phyloP scores from a whole-genome alignment of 1,140 invertebrate genomes.

The Hylyphantes graminicola region DNA sequence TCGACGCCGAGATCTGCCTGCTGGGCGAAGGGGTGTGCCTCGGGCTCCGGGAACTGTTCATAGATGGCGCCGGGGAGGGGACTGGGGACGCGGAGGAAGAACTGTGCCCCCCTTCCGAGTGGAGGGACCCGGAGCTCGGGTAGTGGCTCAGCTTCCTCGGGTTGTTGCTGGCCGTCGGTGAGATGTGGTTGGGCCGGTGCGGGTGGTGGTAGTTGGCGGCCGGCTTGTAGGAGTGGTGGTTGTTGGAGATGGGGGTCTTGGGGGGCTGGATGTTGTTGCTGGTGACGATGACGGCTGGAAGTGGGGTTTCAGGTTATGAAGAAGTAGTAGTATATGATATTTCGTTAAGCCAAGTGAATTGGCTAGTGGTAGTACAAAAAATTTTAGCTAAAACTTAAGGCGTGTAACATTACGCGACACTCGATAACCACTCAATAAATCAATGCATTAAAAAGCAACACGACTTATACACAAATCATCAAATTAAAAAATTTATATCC shows the following conservation, averaged over 20 bases:
- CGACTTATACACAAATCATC: too few relatives aligned
- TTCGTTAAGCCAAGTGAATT: too few relatives aligned
- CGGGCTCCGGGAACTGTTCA: slow-evolving; percentile 40
- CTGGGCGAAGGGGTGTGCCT: slow-evolving; percentile 71
- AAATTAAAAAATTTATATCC: too few relatives aligned
- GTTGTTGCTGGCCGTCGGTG: slow-evolving; percentile 68
- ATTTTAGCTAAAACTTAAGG: too few relatives aligned
- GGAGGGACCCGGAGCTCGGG: slow-evolving; percentile 85
- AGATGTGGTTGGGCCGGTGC: slow-evolving; percentile 35
- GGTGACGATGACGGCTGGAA: slow-evolving; percentile 58
- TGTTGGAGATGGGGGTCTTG: slow-evolving; percentile 30
- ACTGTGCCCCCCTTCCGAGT: slow-evolving; percentile 83
- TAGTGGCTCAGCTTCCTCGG: slow-evolving; percentile 74
- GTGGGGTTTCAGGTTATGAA: neutral
- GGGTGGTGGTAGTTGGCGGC: slow-evolving; percentile 46
- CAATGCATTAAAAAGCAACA: too few relatives aligned
- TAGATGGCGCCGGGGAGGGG: slow-evolving; percentile 81
- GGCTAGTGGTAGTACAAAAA: too few relatives aligned
- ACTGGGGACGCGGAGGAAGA: slow-evolving; percentile 84
- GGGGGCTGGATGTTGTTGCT: slow-evolving; percentile 54
- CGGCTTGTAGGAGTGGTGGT: slow-evolving; percentile 36
- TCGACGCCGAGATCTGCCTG: slow-evolving; percentile 59
- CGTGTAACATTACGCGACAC: too few relatives aligned
- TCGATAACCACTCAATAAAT: too few relatives aligned
- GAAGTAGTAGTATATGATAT: too few relatives aligned